Evolutionary conservation across 2,113 vertebrate genomes (phyloP), one percentile per base, ranked within the genome.

Genomic region (Sylvilagus bachmani): DNA sequence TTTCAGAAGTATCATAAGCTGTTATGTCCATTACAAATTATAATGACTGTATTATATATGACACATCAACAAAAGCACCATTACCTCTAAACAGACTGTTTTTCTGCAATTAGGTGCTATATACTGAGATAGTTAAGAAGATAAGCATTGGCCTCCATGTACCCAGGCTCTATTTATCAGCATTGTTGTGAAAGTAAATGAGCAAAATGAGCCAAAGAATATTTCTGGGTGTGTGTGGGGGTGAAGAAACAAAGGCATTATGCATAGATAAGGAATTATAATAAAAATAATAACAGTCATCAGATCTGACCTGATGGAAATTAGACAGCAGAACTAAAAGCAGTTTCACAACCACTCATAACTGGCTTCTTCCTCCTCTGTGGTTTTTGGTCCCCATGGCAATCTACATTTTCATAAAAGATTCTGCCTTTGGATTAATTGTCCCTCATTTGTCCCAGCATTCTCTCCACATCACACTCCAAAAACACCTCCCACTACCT

Each of bases 271-370:
- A 90, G 36, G 69, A 91, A 95, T 95, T 93, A 95, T 81, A 44
- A 93, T 95, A 95, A 95, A 79, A 16, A 96, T 88, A 92, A 95
- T 93, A 95, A 84, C 78, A 83, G 64, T 84, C 86, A 62, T 97
- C 84, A 94, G 67, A 71, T 88, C 13, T 89, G 85, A 95, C 73
- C 92, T 92, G 67, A 75, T 79, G 88, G 55, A 90, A 94, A 93
- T 79, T 95, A 38, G 73, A 77, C 49, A 74, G 61, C 71, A 89
- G 31, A 93, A 87, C 67, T 75, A 88, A 97, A 93, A 90, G n/a
- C 67, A 93, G 67, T 93, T 96, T 95, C 64, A 74, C 10, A 90
- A 93, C 12, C 55, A 77, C 94, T 95, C 22, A 77, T 55, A 81
- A 81, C 36, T 93, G 58, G 58, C 25, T 95, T 36, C 77, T 61